Conservation (phyloP, 2,113 vertebrate genomes). For the Pardalotus punctatus region DNA sequence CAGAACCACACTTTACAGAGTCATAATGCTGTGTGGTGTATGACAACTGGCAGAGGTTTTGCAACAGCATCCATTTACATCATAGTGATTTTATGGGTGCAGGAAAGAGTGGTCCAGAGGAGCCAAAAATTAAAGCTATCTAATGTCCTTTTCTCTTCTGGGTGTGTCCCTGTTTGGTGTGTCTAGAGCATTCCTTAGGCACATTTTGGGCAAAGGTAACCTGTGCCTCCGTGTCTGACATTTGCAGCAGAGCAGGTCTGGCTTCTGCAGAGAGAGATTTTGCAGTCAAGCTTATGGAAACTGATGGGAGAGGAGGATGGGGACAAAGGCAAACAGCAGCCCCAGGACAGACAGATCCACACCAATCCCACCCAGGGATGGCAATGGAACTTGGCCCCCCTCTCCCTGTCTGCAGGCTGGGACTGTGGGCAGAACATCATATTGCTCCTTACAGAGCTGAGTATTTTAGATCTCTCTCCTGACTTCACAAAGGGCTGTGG, state of each 20-base stretch:
- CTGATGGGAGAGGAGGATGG: neutral
- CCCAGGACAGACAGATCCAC: neutral
- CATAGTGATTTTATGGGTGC: neutral
- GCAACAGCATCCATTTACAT: neutral
- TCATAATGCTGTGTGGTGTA: fast-evolving
- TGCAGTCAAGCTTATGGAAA: neutral
- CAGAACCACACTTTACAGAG: neutral
- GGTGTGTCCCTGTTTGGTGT: neutral
- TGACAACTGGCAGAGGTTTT: neutral
- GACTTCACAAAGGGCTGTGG: neutral
- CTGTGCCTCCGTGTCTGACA: neutral
- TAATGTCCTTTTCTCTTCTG: neutral
- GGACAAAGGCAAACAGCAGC: neutral
- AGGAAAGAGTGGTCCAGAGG: neutral
- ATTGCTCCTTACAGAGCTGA: neutral
- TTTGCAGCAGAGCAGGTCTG: neutral
- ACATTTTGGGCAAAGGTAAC: neutral
- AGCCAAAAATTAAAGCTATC: neutral
- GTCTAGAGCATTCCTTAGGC: neutral
- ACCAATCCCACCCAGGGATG: neutral
- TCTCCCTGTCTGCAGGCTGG: neutral
- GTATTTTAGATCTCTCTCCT: neutral
- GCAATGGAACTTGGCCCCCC: neutral
- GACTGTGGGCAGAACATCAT: neutral
- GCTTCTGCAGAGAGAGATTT: neutral